Evolutionary conservation across 2,113 vertebrate species (phyloP), one percentile per base, ranked within the genome.

Genomic region (Ochotona curzoniae): DNA sequence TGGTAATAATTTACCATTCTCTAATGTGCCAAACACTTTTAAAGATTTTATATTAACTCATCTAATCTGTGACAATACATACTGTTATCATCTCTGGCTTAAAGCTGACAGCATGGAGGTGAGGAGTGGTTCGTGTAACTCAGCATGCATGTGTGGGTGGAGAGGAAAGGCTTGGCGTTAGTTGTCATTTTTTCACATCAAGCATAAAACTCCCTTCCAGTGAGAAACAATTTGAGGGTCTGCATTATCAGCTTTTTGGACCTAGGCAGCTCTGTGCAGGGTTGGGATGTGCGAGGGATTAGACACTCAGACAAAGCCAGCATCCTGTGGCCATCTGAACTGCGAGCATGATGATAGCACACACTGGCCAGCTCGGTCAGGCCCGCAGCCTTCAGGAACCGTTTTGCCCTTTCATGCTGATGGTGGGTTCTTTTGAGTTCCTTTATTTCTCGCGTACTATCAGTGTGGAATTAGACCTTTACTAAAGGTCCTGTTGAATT

Each of bases 401-500:
- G 38, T 64, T 78, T 44, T 76, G 44, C 49, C 54, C 28, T 38
- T 4, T 54, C 23, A 79, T 28, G 23, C 23, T 75, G 28, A 90
- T 44, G 47, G 20, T 18, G 32, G 38, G 83, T 44, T 38, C 66
- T 84, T 18, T 64, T 38, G 28, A 44, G n/a, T 57, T 6, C 51
- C 78, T n/a, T 9, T 32, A 61, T 51, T 87, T 78, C 79, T 67
- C 30, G 13, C 32, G 12, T 60, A 44, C 38, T 44, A 6, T 44
- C 38, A 44, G 30, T 54, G 76, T 73, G 66, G 47, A 51, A 18
- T 82, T 75, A 54, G 44, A 78, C 14, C 38, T 78, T 91, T 67
- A 15, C n/a, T 83, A 60, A 76, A 54, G 63, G 32, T 82, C 70
- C 49, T 75, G 49, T 21, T 73, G 63, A 83, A 93, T 83, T 84